A percentile compares a stretch with the other conserved stretches of the same genome.
Evolutionary conservation across 2,797 vertebrate genomes (phyloP).

Genomic region (Graptemys geographica): DNA sequence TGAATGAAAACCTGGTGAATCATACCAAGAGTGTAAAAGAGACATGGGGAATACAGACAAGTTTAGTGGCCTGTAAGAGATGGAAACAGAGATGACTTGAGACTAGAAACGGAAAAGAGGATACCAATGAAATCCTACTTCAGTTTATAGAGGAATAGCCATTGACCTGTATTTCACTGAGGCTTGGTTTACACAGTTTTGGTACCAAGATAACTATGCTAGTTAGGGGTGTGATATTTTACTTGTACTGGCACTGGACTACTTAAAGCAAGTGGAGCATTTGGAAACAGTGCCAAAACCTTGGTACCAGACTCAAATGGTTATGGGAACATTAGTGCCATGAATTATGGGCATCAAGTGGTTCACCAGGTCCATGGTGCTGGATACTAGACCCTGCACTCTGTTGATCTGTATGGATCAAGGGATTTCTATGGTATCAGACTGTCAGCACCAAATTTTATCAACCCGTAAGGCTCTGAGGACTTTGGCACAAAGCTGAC

Average conservation of each 20-base stretch:
- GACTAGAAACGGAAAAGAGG: neutral
- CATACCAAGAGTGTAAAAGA: neutral
- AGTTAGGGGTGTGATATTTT: too few species aligned
- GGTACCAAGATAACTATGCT: too few species aligned
- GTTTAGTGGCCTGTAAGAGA: neutral
- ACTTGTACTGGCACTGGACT: neutral
- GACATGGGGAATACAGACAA: neutral
- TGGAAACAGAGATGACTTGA: neutral
- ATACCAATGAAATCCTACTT: neutral
- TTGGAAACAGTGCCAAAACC: neutral
- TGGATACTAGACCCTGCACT: too few species aligned
- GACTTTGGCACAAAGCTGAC: neutral
- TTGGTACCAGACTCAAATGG: neutral
- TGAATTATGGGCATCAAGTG: too few species aligned
- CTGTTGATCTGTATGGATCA: too few species aligned
- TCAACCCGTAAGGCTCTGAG: neutral
- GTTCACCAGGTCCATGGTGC: too few species aligned
- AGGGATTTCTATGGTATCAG: neutral
- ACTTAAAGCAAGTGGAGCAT: neutral
- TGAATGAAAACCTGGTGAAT: neutral
- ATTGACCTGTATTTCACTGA: neutral
- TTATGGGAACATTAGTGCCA: neutral
- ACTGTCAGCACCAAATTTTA: neutral
- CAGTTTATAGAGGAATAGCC: neutral
- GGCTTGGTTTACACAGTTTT: too few species aligned